A percentile compares a stretch with the other conserved stretches of the same genome.
These are phyloP conservation scores for Hirudo medicinalis DNA, from an alignment of 1,140 invertebrate genomes.

Conservation along the genomic window DNA sequence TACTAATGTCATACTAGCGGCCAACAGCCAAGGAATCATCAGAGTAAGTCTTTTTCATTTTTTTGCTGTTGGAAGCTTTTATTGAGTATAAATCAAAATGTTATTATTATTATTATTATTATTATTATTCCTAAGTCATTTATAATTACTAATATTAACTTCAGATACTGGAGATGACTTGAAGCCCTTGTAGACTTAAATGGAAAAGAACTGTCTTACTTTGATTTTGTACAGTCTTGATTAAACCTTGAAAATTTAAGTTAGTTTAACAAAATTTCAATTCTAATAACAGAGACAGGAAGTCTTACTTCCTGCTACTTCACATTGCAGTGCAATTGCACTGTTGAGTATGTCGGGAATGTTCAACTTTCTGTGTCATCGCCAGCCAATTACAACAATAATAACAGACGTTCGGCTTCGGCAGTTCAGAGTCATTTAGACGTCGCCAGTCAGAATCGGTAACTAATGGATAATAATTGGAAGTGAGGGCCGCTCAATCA, in stretches of 20 bases:
- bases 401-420: neutral
- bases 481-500: too few species aligned
- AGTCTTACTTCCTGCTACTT: too few species aligned
- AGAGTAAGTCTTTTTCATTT: conserved; percentile 31
- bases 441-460: conserved; percentile 18
- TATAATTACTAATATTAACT: too few species aligned
- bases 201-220: neutral
- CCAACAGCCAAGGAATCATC: conserved; percentile 82
- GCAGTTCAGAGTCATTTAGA: neutral
- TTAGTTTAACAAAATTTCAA: too few species aligned
- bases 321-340: too few species aligned
- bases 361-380: too few species aligned
- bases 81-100: neutral
- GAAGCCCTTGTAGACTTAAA: neutral
- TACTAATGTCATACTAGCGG: conserved; percentile 76
- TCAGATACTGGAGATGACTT: too few species aligned
- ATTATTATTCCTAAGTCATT: too few species aligned
- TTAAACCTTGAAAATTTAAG: neutral
- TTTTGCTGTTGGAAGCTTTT: neutral
- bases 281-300: too few species aligned
- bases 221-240: conserved; percentile 1
- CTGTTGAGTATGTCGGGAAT: too few species aligned
- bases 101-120: too few species aligned
- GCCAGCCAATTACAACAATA: too few species aligned
- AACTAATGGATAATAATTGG: neutral